These are phyloP conservation scores for Stramonita haemastoma DNA, from an alignment of 2,888 invertebrate species.

Conservation along the genomic window DNA sequence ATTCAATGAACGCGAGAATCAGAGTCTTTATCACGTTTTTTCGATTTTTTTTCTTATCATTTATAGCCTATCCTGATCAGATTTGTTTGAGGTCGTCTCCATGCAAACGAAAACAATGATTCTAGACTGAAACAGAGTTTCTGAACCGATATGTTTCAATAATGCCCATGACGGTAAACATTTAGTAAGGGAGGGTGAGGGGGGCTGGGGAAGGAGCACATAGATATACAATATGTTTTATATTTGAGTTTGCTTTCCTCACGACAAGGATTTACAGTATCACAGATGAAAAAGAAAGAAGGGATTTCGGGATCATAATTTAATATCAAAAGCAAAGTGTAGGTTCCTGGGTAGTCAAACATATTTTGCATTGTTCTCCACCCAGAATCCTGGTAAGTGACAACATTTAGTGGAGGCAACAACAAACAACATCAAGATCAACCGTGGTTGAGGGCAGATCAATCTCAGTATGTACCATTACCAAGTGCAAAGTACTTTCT, in stretches of 20 bases:
- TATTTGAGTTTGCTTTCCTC: background rate
- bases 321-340: background rate
- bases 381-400: too few relatives aligned
- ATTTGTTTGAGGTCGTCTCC: constrained; percentile 34
- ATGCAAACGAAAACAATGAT: constrained; percentile 12
- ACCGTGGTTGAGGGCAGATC: too few relatives aligned
- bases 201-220: background rate
- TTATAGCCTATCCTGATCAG: too few relatives aligned
- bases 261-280: background rate
- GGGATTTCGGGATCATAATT: too few relatives aligned
- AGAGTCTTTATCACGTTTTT: background rate
- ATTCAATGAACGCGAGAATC: background rate
- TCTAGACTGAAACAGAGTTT: background rate
- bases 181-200: background rate
- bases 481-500: too few relatives aligned
- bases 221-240: background rate
- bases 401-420: too few relatives aligned
- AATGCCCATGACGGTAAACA: background rate
- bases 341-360: too few relatives aligned
- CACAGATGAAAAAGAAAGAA: too few relatives aligned
- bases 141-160: background rate
- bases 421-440: too few relatives aligned
- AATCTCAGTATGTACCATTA: too few relatives aligned
- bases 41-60: too few relatives aligned
- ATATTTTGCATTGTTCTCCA: too few relatives aligned